These are phyloP conservation scores for Graphium colonna DNA, from an alignment of 2,888 invertebrate species.

Conservation along the genomic window DNA sequence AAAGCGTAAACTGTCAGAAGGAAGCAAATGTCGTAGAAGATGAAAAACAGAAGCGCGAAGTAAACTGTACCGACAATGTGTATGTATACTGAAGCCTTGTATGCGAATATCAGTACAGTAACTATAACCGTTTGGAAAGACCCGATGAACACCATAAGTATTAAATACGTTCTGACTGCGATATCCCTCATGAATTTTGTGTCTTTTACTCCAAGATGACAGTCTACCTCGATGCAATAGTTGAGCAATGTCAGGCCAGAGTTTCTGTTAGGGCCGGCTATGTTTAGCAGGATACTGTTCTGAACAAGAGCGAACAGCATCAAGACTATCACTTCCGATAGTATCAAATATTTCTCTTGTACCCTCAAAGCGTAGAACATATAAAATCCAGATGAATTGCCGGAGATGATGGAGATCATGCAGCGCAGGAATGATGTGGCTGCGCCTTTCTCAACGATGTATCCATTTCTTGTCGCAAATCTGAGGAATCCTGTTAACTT, in stretches of 20 bases:
- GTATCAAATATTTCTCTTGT: slow-evolving; percentile 34
- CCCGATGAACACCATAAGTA: slow-evolving; percentile 27
- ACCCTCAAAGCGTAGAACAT: slow-evolving; percentile 34
- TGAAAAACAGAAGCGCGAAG: slow-evolving; percentile 41
- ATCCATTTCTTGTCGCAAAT: slow-evolving; percentile 42
- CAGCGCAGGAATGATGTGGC: slow-evolving; percentile 6
- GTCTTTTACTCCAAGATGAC: slow-evolving; percentile 46
- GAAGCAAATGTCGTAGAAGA: slow-evolving; percentile 44
- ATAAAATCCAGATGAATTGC: slow-evolving; percentile 25
- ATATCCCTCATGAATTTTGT: slow-evolving; percentile 53
- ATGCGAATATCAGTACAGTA: slow-evolving; percentile 23
- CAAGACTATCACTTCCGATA: slow-evolving; percentile 42
- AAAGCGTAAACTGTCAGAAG: slow-evolving; percentile 36
- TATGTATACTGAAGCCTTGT: slow-evolving; percentile 23
- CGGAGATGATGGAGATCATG: slow-evolving; percentile 1
- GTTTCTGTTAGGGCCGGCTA: slow-evolving; percentile 40
- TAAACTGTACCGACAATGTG: slow-evolving; percentile 37
- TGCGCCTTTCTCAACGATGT: slow-evolving; percentile 35
- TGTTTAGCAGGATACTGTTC: slow-evolving; percentile 40
- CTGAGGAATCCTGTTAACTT: slow-evolving; percentile 40
- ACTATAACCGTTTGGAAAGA: slow-evolving; percentile 34
- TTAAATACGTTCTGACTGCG: slow-evolving; percentile 30
- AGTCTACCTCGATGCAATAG: slow-evolving; percentile 47
- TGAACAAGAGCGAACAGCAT: slow-evolving; percentile 37
- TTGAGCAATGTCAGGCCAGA: slow-evolving; percentile 40